Conservation (phyloP, 2,113 vertebrate genomes). For the Rousettus leschenaultii region DNA sequence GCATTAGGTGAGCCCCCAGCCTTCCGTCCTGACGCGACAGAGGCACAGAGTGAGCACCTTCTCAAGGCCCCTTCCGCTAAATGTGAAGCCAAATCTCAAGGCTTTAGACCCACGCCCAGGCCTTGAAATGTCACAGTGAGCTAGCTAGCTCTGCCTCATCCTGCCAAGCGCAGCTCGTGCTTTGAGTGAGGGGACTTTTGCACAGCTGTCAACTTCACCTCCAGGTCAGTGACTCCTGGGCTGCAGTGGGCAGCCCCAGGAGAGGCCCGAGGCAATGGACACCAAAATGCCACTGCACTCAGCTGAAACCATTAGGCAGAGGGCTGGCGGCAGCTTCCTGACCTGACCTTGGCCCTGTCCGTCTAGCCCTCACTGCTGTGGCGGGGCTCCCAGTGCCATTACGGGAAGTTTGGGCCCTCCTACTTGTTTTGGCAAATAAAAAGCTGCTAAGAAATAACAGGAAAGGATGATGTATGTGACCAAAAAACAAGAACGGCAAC, state of each 20-base stretch:
- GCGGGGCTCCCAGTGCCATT: too few species aligned
- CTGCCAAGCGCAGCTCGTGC: background rate
- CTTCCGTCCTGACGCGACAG: background rate
- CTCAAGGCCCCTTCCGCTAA: background rate
- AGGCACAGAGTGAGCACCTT: background rate
- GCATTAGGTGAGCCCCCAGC: background rate
- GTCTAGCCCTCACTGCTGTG: accelerated
- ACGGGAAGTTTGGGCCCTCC: background rate
- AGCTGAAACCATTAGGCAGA: background rate
- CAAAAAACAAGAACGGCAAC: background rate
- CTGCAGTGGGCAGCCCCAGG: background rate
- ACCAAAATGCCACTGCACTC: background rate
- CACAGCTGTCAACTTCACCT: background rate
- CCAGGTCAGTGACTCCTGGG: background rate
- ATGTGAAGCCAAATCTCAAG: background rate
- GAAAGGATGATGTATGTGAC: background rate
- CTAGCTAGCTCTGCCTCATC: background rate
- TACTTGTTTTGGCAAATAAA: background rate
- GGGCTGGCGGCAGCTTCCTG: background rate
- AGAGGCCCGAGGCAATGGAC: background rate
- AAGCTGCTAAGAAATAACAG: background rate
- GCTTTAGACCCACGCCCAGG: background rate
- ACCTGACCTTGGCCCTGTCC: background rate
- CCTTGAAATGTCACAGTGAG: background rate
- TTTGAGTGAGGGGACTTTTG: background rate